Evolutionary conservation across 1,140 invertebrate genomes (phyloP).

Genomic region (Bombus picipes): DNA sequence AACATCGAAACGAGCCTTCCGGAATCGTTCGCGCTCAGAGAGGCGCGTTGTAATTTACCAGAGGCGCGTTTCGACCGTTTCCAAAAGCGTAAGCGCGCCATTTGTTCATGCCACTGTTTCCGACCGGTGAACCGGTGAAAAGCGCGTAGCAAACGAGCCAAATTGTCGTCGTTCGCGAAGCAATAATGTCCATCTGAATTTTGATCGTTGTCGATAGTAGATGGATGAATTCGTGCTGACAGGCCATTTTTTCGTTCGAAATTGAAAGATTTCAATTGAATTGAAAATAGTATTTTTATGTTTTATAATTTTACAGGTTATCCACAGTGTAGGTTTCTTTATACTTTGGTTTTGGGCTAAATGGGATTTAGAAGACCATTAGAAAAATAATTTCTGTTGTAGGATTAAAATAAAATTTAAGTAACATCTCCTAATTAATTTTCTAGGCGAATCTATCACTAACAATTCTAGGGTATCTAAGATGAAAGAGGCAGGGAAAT

Average conservation of each 20-base stretch:
- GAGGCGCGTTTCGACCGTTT: not conserved
- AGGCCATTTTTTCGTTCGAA: not conserved
- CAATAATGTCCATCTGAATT: not conserved
- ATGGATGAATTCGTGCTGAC: not conserved
- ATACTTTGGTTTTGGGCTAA: too few relatives aligned
- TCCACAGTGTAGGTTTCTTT: not conserved
- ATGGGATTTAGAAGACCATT: too few relatives aligned
- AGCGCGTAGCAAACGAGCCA: slow-evolving; percentile 13
- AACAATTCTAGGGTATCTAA: too few relatives aligned
- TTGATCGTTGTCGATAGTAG: not conserved
- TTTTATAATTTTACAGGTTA: not conserved
- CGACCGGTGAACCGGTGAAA: slow-evolving; percentile 6
- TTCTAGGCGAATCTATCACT: not conserved
- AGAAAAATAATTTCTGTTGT: not conserved
- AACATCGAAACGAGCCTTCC: not conserved
- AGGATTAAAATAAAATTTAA: not conserved
- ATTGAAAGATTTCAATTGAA: not conserved
- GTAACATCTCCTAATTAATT: not conserved
- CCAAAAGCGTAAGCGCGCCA: not conserved
- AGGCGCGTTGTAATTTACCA: slow-evolving; percentile 17
- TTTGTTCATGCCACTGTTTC: not conserved
- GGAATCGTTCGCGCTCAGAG: not conserved
- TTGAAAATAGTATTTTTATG: not conserved
- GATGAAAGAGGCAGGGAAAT: not conserved
- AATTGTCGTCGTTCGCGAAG: slow-evolving; percentile 3